These are phyloP conservation scores for Cistogaster globosa DNA, from an alignment of 2,888 invertebrate species.

Conservation along the genomic window DNA sequence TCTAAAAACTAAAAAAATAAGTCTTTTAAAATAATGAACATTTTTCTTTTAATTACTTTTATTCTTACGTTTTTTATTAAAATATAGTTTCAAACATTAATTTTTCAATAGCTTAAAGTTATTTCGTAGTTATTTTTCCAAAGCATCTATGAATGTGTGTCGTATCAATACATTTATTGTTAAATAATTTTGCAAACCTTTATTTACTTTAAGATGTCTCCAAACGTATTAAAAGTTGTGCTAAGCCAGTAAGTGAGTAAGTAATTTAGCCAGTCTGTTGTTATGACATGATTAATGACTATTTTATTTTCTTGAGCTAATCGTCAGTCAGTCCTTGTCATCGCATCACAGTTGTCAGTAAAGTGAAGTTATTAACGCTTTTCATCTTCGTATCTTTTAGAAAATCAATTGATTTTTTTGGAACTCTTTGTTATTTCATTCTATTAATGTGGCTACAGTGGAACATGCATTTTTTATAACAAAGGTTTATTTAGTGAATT, in stretches of 20 bases:
- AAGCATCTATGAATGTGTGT: no score
- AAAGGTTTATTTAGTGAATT: no score
- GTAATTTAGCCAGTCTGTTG: constrained; percentile 39
- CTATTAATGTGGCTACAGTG: background rate
- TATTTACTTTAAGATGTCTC: background rate
- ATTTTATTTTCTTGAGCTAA: constrained; percentile 60
- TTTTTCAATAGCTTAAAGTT: no score
- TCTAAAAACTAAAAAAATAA: no score
- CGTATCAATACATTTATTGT: no score
- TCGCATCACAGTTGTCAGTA: constrained; percentile 58
- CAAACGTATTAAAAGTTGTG: constrained; percentile 28
- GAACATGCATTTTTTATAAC: background rate
- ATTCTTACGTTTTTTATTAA: no score
- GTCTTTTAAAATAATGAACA: no score
- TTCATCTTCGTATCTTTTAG: constrained; percentile 54
- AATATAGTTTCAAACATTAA: no score
- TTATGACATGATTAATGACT: constrained; percentile 66
- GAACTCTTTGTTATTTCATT: constrained; percentile 2
- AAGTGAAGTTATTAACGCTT: constrained; percentile 61
- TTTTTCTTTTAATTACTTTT: no score
- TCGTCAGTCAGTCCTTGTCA: constrained; percentile 62
- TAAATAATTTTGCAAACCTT: no score
- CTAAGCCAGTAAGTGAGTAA: constrained; percentile 9
- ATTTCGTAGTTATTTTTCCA: no score
- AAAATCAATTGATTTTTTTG: constrained; percentile 54